phyloP scores from a whole-genome alignment of 2,113 vertebrate species.

The Empidonax traillii region DNA sequence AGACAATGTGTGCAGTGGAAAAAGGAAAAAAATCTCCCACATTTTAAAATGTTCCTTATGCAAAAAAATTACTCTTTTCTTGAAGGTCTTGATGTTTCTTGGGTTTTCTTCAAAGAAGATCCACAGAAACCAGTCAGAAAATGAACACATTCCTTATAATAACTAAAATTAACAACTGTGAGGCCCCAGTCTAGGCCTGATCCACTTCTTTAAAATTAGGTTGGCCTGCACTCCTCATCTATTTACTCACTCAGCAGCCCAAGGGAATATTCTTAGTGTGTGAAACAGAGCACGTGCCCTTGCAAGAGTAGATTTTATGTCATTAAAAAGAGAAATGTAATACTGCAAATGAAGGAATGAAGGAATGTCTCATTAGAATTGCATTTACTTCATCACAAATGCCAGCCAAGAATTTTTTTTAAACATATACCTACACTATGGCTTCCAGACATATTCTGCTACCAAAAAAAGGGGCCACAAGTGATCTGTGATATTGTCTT shows the following conservation, averaged over 20 bases:
- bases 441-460: background rate
- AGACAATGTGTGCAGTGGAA: background rate
- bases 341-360: constrained; percentile 1
- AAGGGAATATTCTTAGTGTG: background rate
- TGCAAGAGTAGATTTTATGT: constrained; percentile 26
- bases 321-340: constrained; percentile 24
- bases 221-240: constrained; percentile 22
- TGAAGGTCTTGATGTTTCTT: background rate
- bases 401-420: background rate
- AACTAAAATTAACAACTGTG: background rate
- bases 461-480: background rate
- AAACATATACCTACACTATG: background rate
- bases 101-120: constrained; percentile 35
- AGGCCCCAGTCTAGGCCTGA: constrained; percentile 1
- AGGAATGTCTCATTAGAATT: constrained; percentile 26
- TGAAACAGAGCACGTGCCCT: constrained; percentile 30
- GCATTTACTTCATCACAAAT: background rate
- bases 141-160: background rate
- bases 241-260: constrained; percentile 28
- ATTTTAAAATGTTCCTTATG: background rate
- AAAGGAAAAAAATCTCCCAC: background rate
- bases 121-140: constrained; percentile 15
- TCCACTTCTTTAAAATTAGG: constrained; percentile 16
- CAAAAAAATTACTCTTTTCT: background rate
- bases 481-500: background rate